These are phyloP conservation scores for Amphibalanus amphitrite DNA, from an alignment of 1,140 invertebrate species.

Conservation along the genomic window DNA sequence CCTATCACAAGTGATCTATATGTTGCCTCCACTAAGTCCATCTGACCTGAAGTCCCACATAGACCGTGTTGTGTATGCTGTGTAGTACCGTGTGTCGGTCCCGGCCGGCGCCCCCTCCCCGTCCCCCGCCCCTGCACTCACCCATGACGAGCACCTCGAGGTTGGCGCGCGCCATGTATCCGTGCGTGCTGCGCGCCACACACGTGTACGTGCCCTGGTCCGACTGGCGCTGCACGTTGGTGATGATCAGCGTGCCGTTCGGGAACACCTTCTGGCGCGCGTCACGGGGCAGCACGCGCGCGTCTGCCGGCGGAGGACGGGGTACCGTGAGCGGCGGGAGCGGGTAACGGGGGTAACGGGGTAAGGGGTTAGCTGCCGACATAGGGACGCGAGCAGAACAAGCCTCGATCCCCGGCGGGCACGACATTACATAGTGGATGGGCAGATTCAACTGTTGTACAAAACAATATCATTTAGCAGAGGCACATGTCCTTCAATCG, in stretches of 20 bases:
- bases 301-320: slow-evolving; percentile 30
- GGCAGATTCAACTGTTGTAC: too few relatives aligned
- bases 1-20: too few relatives aligned
- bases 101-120: too few relatives aligned
- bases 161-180: slow-evolving; percentile 64
- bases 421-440: too few relatives aligned
- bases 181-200: slow-evolving; percentile 74
- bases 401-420: too few relatives aligned
- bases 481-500: too few relatives aligned
- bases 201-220: slow-evolving; percentile 91
- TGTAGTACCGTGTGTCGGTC: too few relatives aligned
- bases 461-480: too few relatives aligned
- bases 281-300: slow-evolving; percentile 70
- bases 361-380: background rate
- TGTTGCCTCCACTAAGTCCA: too few relatives aligned
- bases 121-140: slow-evolving; percentile 32
- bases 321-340: slow-evolving; percentile 1
- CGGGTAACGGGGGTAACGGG: background rate
- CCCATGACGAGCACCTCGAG: slow-evolving; percentile 91
- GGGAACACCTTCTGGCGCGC: slow-evolving; percentile 84
- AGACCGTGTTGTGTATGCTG: too few relatives aligned
- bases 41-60: too few relatives aligned
- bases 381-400: background rate
- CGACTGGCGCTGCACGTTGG: slow-evolving; percentile 74
- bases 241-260: slow-evolving; percentile 83